These are phyloP conservation scores for Ophioninae sp. DNA, from an alignment of 2,888 invertebrate species.

Conservation along the genomic window DNA sequence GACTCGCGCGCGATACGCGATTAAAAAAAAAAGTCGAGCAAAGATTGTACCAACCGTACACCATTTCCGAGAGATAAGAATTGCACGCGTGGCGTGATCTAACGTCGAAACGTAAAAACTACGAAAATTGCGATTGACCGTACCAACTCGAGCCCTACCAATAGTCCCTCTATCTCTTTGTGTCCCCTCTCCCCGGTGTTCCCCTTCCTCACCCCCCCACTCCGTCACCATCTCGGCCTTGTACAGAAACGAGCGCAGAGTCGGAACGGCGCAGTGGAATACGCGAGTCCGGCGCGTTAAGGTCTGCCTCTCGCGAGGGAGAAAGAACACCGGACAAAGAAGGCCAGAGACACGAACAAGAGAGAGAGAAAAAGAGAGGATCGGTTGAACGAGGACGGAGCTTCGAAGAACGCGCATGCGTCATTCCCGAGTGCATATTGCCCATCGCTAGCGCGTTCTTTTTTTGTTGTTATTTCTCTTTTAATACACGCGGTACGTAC, in stretches of 20 bases:
- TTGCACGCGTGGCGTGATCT: conserved; percentile 59
- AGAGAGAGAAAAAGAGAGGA: background rate
- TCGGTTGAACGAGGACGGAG: conserved; percentile 30
- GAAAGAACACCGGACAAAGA: conserved; percentile 4
- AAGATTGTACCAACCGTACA: too few relatives aligned
- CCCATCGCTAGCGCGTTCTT: conserved; percentile 23
- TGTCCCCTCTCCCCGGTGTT: background rate
- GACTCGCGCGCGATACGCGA: too few relatives aligned
- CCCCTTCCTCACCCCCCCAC: background rate
- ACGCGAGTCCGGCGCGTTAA: conserved; percentile 44
- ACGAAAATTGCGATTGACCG: conserved; percentile 38
- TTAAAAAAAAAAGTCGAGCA: too few relatives aligned
- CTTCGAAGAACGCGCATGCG: background rate
- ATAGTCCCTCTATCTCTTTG: conserved; percentile 18
- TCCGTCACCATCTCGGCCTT: conserved; percentile 8
- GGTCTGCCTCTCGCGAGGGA: conserved; percentile 25
- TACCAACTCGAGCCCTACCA: conserved; percentile 16
- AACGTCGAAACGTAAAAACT: conserved; percentile 49
- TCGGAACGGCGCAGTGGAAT: conserved; percentile 39
- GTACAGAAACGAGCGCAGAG: conserved; percentile 43
- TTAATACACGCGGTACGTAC: conserved; percentile 49
- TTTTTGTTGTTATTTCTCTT: conserved; percentile 35
- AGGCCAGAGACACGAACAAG: conserved; percentile 8
- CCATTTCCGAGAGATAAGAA: background rate
- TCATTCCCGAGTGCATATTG: conserved; percentile 1